A percentile compares a stretch with the other conserved stretches of the same genome.
These are phyloP conservation scores for Palythoa grandis DNA, from an alignment of 92 coral and sea anemone species.

Conservation along the genomic window DNA sequence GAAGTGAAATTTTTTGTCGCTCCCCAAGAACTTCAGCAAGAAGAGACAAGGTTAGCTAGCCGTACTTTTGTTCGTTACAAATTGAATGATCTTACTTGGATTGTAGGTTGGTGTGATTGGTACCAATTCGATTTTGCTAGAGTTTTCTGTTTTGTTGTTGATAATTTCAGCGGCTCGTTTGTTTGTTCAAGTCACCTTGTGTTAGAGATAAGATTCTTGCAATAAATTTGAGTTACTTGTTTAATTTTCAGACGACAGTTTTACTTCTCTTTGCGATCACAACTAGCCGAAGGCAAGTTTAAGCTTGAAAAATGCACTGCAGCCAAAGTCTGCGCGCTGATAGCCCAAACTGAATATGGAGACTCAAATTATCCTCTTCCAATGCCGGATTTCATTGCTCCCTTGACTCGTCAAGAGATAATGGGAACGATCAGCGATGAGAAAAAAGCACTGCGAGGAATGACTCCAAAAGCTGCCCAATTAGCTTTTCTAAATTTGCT, in stretches of 20 bases:
- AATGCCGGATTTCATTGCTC: slow-evolving; percentile 65
- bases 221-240: neutral
- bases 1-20: slow-evolving; percentile 97
- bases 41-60: slow-evolving; percentile 84
- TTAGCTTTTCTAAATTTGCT: slow-evolving; percentile 79
- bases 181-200: slow-evolving; percentile 14
- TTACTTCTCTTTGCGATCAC: slow-evolving; percentile 80
- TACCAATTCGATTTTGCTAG: neutral
- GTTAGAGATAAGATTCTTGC: neutral
- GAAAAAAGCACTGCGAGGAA: slow-evolving; percentile 75
- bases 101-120: neutral
- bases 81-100: neutral
- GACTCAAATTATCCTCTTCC: slow-evolving; percentile 52
- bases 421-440: slow-evolving; percentile 70
- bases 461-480: slow-evolving; percentile 73
- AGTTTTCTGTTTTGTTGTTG: neutral
- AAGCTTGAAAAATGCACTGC: slow-evolving; percentile 73
- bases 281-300: slow-evolving; percentile 87
- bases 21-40: slow-evolving; percentile 98
- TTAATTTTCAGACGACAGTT: slow-evolving; percentile 86
- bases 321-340: slow-evolving; percentile 80
- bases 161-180: slow-evolving; percentile 2
- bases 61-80: neutral
- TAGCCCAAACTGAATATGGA: slow-evolving; percentile 91
- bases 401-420: slow-evolving; percentile 75